These are phyloP conservation scores for Timandra comae DNA, from an alignment of 2,888 invertebrate genomes.

Conservation along the genomic window DNA sequence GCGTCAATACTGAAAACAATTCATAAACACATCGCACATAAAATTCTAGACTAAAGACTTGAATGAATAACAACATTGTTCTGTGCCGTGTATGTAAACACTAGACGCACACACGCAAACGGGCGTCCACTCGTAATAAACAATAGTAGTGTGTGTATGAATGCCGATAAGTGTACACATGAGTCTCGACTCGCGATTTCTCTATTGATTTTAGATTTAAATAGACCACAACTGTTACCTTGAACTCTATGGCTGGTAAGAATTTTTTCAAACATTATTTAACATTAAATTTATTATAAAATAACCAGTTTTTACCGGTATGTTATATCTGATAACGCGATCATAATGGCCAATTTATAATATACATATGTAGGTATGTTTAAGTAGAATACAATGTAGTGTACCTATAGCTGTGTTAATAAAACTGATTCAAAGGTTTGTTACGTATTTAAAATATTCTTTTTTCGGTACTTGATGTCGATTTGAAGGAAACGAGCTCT, in stretches of 20 bases:
- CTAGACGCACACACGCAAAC: constrained; percentile 35
- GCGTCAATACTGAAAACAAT: constrained; percentile 36
- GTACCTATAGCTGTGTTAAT: too few species aligned
- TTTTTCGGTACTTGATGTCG: neutral
- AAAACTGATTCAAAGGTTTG: too few species aligned
- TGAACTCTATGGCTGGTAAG: constrained; percentile 72
- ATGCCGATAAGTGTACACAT: constrained; percentile 55
- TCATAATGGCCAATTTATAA: too few species aligned
- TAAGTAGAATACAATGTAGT: too few species aligned
- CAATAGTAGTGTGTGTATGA: constrained; percentile 42
- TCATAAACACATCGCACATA: constrained; percentile 36
- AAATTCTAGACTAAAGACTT: constrained; percentile 37
- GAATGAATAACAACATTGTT: constrained; percentile 60
- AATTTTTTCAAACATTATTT: constrained; percentile 21
- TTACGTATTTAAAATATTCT: too few species aligned
- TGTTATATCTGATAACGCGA: too few species aligned
- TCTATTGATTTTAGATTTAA: constrained; percentile 65
- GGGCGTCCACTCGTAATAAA: constrained; percentile 22
- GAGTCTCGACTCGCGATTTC: constrained; percentile 56
- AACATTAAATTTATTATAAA: constrained; percentile 13
- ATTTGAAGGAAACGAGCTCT: neutral
- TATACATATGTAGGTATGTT: too few species aligned
- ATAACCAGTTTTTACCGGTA: neutral
- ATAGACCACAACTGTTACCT: constrained; percentile 46
- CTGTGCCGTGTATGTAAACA: constrained; percentile 61